A percentile compares a stretch with the other conserved stretches of the same genome.
Conservation (phyloP, 2,113 vertebrate genomes). For the Porphyrio hochstetteri region DNA sequence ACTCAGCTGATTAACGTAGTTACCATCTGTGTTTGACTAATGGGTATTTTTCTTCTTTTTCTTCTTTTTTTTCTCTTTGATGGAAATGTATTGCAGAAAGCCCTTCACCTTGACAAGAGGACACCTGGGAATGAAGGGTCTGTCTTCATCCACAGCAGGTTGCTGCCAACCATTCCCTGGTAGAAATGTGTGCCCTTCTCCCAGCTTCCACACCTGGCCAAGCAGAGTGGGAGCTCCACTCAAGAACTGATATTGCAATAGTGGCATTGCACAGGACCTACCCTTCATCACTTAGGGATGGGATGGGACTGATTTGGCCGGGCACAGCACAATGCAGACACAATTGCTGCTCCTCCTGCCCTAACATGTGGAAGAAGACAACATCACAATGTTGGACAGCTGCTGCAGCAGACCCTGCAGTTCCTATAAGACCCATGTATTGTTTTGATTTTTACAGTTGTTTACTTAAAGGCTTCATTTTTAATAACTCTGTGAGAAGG, state of each 20-base stretch:
- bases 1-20: neutral
- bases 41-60: neutral
- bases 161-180: neutral
- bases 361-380: neutral
- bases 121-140: neutral
- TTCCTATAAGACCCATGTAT: neutral
- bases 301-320: neutral
- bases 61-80: accelerated
- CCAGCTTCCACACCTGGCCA: neutral
- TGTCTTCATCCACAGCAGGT: neutral
- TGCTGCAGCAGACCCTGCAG: neutral
- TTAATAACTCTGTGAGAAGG: neutral
- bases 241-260: accelerated
- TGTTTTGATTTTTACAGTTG: constrained; percentile 26
- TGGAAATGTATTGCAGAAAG: neutral
- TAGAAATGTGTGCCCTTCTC: neutral
- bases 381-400: neutral
- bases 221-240: neutral
- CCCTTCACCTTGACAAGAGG: neutral
- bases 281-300: accelerated
- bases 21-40: neutral
- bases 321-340: neutral
- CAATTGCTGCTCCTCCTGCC: neutral
- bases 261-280: neutral
- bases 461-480: constrained; percentile 31